A percentile compares a stretch with the other conserved stretches of the same genome.
These are phyloP conservation scores for Malthinus flaveolus DNA, from an alignment of 2,888 invertebrate species.

Conservation along the genomic window DNA sequence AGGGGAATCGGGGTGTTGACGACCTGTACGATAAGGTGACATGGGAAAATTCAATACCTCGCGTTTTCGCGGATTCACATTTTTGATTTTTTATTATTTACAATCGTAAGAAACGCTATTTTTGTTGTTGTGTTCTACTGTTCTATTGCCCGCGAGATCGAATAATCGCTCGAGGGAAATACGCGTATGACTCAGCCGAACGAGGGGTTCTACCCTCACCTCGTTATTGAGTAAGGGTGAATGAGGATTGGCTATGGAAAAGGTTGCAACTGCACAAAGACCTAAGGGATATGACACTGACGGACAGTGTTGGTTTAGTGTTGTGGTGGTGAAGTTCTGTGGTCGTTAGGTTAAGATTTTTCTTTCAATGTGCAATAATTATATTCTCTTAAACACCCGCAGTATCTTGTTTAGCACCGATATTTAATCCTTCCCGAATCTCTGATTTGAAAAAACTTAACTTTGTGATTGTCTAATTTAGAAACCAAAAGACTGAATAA, in stretches of 20 bases:
- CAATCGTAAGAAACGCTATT: too few relatives aligned
- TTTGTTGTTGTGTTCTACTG: constrained; percentile 15
- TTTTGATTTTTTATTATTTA: background rate
- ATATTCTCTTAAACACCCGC: constrained; percentile 12
- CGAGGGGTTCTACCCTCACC: constrained; percentile 43
- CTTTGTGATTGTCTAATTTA: constrained; percentile 13
- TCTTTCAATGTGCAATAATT: constrained; percentile 24
- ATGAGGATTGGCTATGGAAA: constrained; percentile 49
- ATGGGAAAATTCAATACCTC: background rate
- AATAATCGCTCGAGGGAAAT: constrained; percentile 39
- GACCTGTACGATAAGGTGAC: constrained; percentile 3
- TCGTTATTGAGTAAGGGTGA: constrained; percentile 45
- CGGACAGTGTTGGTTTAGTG: constrained; percentile 54
- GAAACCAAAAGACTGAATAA: constrained; percentile 27
- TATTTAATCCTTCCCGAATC: background rate
- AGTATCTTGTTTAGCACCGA: constrained; percentile 8
- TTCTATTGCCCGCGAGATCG: constrained; percentile 28
- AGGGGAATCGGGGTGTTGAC: constrained; percentile 6
- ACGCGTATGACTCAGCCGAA: constrained; percentile 53
- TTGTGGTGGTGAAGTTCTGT: constrained; percentile 55
- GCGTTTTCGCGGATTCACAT: background rate
- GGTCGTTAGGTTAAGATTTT: constrained; percentile 46
- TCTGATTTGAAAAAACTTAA: background rate
- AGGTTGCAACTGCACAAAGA: constrained; percentile 52
- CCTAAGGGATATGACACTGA: constrained; percentile 44